Percentiles rank a stretch among this genome's conserved stretches.
Evolutionary conservation across 1,140 invertebrate genomes (phyloP).

Genomic region (Laupala kohalensis): DNA sequence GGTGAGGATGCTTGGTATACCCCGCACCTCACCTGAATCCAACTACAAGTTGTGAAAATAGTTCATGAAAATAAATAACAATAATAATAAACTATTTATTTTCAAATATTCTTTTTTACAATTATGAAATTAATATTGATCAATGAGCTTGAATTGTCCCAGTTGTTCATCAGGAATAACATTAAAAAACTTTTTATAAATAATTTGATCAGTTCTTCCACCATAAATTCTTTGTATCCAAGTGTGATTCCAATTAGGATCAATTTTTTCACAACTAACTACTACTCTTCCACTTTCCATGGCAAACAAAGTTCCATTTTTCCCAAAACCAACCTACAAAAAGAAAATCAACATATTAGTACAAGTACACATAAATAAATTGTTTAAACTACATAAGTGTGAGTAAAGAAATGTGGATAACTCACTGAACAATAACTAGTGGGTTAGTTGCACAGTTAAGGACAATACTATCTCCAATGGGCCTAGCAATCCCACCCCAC

Average conservation of each 20-base stretch:
- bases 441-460: no score
- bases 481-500: no score
- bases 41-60: no score
- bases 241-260: slow-evolving; percentile 53
- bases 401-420: no score
- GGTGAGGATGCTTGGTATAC: no score
- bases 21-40: no score
- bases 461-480: no score
- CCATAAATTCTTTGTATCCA: slow-evolving; percentile 51
- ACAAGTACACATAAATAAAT: background rate
- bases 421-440: no score
- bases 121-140: slow-evolving; percentile 28
- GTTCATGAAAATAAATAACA: no score
- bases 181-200: slow-evolving; percentile 73
- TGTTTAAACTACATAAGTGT: no score
- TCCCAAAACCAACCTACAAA: slow-evolving; percentile 60
- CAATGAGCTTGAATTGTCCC: slow-evolving; percentile 55
- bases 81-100: no score
- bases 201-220: slow-evolving; percentile 41
- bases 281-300: slow-evolving; percentile 55
- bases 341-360: background rate
- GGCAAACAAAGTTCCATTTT: slow-evolving; percentile 61
- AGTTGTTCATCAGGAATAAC: slow-evolving; percentile 60
- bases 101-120: background rate
- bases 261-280: slow-evolving; percentile 60